Conservation (phyloP, 1,140 invertebrate species). For the Laupala kohalensis region DNA sequence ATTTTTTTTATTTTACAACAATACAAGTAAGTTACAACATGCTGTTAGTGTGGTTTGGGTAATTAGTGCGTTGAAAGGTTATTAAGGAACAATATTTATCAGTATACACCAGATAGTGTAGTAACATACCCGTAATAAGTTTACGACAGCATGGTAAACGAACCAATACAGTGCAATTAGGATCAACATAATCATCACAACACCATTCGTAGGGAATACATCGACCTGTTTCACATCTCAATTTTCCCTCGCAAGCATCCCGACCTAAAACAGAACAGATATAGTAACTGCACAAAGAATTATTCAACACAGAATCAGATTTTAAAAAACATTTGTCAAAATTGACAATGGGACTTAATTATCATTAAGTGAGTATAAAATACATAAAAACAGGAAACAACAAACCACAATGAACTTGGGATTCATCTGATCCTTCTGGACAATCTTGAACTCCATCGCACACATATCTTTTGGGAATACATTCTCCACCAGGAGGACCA, state of each 20-base stretch:
- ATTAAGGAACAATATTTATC: slow-evolving; percentile 6
- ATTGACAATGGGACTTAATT: neutral
- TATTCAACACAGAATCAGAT: too few species aligned
- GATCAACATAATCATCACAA: slow-evolving; percentile 31
- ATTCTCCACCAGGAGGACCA: slow-evolving; percentile 29
- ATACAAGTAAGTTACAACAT: too few species aligned
- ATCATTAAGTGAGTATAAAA: neutral
- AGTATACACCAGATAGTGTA: neutral
- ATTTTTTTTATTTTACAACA: too few species aligned
- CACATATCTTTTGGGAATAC: slow-evolving; percentile 43
- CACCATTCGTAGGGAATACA: slow-evolving; percentile 37
- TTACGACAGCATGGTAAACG: slow-evolving; percentile 23
- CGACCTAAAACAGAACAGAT: slow-evolving; percentile 18
- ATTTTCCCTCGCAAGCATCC: slow-evolving; percentile 34
- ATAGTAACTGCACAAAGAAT: too few species aligned
- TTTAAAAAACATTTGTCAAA: neutral
- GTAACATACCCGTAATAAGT: slow-evolving; percentile 12
- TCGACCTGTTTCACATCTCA: slow-evolving; percentile 35
- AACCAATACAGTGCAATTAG: slow-evolving; percentile 30
- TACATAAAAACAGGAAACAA: neutral
- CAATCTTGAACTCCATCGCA: slow-evolving; percentile 54
- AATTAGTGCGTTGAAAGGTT: too few species aligned
- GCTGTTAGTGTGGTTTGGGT: too few species aligned
- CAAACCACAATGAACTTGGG: slow-evolving; percentile 28
- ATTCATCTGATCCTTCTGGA: slow-evolving; percentile 38